Conservation (phyloP, 1,140 invertebrate species). For the Pararge aegeria region DNA sequence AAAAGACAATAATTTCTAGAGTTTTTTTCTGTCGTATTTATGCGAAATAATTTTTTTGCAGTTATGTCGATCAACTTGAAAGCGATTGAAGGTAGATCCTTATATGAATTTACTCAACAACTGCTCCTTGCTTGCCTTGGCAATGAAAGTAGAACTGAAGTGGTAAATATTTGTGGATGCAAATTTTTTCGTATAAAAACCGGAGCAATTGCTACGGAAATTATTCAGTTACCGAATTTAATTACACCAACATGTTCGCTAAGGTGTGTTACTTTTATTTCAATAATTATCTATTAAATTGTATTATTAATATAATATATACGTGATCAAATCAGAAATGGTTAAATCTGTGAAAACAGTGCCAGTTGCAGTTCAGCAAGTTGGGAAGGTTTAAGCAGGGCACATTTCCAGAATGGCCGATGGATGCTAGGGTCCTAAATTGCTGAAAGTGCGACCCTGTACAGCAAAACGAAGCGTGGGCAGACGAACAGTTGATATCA, state of each 20-base stretch:
- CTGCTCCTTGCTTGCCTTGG: slow-evolving; percentile 16
- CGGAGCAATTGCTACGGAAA: slow-evolving; percentile 9
- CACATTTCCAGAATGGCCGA: no score
- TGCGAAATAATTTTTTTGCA: neutral
- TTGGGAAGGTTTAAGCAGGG: no score
- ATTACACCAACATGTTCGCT: slow-evolving; percentile 25
- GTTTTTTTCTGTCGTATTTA: no score
- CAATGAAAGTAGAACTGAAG: slow-evolving; percentile 22
- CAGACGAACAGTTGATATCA: no score
- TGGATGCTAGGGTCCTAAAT: no score
- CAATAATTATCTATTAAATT: neutral
- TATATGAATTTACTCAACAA: slow-evolving; percentile 17
- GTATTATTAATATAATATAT: neutral
- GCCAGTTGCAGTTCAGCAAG: no score
- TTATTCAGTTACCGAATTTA: slow-evolving; percentile 16
- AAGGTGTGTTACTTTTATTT: slow-evolving; percentile 19
- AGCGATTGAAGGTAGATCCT: slow-evolving; percentile 14
- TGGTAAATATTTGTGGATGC: slow-evolving; percentile 3
- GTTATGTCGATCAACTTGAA: neutral
- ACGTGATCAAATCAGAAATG: no score
- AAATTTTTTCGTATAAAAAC: slow-evolving; percentile 26
- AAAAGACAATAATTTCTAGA: no score
- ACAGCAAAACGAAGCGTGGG: no score
- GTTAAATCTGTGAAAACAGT: no score
- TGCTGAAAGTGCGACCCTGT: no score